phyloP scores from a whole-genome alignment of 2,797 vertebrate species.

The Chaetophractus vellerosus region DNA sequence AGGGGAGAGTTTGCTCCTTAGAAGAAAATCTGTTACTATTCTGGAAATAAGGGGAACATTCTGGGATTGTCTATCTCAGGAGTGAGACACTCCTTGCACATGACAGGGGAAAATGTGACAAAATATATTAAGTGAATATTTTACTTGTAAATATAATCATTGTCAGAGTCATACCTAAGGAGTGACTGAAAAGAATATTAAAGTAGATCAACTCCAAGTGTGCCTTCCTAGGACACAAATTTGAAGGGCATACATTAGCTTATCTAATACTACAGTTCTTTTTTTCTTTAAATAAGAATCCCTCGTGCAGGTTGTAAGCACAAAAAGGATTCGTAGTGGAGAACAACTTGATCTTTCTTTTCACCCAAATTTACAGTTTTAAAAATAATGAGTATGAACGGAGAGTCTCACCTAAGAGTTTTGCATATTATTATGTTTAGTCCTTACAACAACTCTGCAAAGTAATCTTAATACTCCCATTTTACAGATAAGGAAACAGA shows the following conservation, averaged over 20 bases:
- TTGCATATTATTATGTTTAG: conserved; percentile 16
- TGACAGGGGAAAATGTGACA: not conserved
- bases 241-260: not conserved
- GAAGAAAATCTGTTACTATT: not conserved
- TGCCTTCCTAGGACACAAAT: not conserved
- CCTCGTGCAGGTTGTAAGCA: not conserved
- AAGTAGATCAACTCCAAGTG: not conserved
- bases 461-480: not conserved
- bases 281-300: not conserved
- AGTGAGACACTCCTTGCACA: not conserved
- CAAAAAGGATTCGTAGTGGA: conserved; percentile 18
- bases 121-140: not conserved
- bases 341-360: not conserved
- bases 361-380: not conserved
- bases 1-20: not conserved
- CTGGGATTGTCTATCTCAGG: not conserved
- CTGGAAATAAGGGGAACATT: not conserved
- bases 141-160: conserved; percentile 11
- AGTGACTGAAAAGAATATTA: conserved; percentile 9
- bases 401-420: not conserved
- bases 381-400: not conserved
- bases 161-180: not conserved
- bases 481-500: conserved; percentile 10
- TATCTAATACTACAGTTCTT: not conserved
- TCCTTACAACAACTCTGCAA: not conserved